These are phyloP conservation scores for Gonioctena quinquepunctata DNA, from an alignment of 1,140 invertebrate species.

Conservation along the genomic window DNA sequence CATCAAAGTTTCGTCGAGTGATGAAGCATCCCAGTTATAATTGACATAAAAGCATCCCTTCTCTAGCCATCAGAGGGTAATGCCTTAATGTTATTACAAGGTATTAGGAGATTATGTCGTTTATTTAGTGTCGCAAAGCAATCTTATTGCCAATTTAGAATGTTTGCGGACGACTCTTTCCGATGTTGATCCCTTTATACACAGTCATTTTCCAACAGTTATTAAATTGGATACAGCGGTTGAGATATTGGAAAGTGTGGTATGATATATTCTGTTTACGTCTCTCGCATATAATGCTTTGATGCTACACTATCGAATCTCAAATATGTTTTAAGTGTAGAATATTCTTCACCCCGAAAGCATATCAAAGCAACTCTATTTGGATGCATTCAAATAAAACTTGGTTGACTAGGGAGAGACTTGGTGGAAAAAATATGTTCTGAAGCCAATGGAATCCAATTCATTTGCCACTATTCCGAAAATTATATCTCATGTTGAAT, in stretches of 20 bases:
- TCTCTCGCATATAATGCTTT: too few relatives aligned
- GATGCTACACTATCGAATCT: too few relatives aligned
- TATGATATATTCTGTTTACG: too few relatives aligned
- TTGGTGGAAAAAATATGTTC: too few relatives aligned
- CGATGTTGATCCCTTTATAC: neutral
- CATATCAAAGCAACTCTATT: too few relatives aligned
- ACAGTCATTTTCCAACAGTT: neutral
- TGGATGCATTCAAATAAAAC: too few relatives aligned
- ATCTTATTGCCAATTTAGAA: slow-evolving; percentile 43
- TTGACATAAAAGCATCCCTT: slow-evolving; percentile 15
- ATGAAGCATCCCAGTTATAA: slow-evolving; percentile 4
- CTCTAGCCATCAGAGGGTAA: slow-evolving; percentile 13
- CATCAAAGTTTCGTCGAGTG: neutral
- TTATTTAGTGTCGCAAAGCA: slow-evolving; percentile 43
- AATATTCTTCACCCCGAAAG: too few relatives aligned
- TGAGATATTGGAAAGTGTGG: neutral
- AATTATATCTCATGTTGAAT: too few relatives aligned
- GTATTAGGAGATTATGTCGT: slow-evolving; percentile 41
- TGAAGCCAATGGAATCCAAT: too few relatives aligned
- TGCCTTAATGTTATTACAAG: slow-evolving; percentile 41
- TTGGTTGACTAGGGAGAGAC: too few relatives aligned
- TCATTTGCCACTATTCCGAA: too few relatives aligned
- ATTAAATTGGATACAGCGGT: slow-evolving; percentile 1
- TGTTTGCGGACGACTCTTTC: slow-evolving; percentile 29
- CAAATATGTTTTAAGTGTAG: too few relatives aligned